Conservation (phyloP, 2,797 vertebrate genomes). For the Macrochelys suwanniensis region DNA sequence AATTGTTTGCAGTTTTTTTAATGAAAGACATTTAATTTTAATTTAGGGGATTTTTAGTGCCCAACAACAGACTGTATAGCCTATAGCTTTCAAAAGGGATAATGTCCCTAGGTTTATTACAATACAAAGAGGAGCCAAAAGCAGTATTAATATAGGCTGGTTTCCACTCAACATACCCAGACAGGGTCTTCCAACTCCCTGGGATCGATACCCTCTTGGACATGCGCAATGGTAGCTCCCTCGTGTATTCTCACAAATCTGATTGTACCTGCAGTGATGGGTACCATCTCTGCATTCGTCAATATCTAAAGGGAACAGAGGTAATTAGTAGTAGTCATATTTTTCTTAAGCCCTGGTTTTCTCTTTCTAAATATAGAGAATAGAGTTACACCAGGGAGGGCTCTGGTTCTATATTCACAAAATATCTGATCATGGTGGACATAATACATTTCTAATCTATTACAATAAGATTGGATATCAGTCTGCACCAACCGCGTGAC, state of each 20-base stretch:
- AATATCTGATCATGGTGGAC: not conserved
- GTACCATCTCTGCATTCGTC: conserved; percentile 94
- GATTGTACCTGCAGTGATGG: conserved; percentile 96
- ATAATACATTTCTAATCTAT: not conserved
- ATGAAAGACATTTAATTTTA: rapidly evolving
- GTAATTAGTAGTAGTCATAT: conserved; percentile 9
- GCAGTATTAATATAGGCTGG: not conserved
- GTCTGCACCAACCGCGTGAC: not conserved
- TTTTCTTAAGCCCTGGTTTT: not conserved
- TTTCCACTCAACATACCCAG: conserved; percentile 85
- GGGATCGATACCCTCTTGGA: conserved; percentile 91
- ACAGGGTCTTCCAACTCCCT: conserved; percentile 91
- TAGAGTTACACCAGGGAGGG: not conserved
- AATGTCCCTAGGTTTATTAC: not conserved
- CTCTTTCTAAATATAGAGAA: rapidly evolving
- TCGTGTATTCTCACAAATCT: conserved; percentile 94
- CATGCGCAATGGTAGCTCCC: conserved; percentile 96
- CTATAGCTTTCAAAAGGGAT: rapidly evolving
- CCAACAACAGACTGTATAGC: not conserved
- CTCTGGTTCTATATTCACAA: not conserved
- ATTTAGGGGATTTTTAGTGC: not conserved
- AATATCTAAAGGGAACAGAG: conserved; percentile 84
- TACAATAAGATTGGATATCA: not conserved
- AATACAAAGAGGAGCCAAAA: not conserved
- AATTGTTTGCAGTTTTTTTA: not conserved